phyloP scores from a whole-genome alignment of 1,140 invertebrate genomes.

The Hycleus phaleratus region DNA sequence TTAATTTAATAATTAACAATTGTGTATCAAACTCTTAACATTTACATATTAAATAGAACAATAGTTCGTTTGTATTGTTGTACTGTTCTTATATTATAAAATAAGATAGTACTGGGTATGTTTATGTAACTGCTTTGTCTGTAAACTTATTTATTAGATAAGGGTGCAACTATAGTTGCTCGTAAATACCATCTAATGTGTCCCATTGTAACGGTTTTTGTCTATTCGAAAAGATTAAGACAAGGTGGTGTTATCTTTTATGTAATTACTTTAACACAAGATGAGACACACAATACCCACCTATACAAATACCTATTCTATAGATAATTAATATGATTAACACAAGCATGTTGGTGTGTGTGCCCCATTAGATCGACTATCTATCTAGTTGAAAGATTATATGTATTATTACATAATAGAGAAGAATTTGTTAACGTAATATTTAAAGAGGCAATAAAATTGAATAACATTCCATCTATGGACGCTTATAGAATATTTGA shows the following conservation, averaged over 20 bases:
- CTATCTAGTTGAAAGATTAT: no score
- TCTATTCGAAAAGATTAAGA: slow-evolving; percentile 29
- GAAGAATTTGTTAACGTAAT: no score
- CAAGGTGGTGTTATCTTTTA: slow-evolving; percentile 27
- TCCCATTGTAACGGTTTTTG: slow-evolving; percentile 29
- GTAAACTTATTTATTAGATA: slow-evolving; percentile 26
- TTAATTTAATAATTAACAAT: slow-evolving; percentile 4
- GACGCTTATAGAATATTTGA: no score
- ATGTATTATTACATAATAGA: no score
- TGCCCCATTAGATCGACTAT: no score
- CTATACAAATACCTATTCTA: no score
- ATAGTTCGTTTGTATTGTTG: neutral
- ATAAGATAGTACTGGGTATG: slow-evolving; percentile 6
- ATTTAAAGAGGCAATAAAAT: no score
- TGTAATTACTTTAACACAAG: slow-evolving; percentile 23
- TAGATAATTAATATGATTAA: no score
- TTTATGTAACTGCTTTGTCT: slow-evolving; percentile 20
- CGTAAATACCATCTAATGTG: slow-evolving; percentile 33
- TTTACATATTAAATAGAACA: no score
- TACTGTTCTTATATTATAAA: neutral
- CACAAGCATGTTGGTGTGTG: no score
- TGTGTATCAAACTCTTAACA: slow-evolving; percentile 3
- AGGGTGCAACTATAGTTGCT: slow-evolving; percentile 20
- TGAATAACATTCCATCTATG: no score
- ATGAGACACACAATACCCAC: no score